These are phyloP conservation scores for Limonius californicus DNA, from an alignment of 1,140 invertebrate species.

Conservation along the genomic window DNA sequence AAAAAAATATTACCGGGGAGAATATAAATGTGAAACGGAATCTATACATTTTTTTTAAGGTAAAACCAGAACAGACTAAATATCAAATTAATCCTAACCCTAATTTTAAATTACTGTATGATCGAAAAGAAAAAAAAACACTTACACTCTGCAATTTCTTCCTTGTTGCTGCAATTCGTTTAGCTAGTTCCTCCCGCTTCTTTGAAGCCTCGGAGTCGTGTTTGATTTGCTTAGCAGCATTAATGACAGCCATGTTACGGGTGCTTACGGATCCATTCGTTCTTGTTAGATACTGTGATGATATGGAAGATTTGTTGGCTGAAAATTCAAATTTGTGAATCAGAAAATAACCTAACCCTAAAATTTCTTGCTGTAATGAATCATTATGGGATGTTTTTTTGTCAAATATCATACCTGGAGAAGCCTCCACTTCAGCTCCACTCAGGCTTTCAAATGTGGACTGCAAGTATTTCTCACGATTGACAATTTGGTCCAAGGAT, in stretches of 20 bases:
- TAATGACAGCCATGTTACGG: constrained; percentile 52
- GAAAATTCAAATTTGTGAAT: no score
- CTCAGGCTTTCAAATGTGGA: constrained; percentile 74
- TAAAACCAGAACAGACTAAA: no score
- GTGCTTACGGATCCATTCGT: constrained; percentile 42
- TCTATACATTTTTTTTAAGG: no score
- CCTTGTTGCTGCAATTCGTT: constrained; percentile 82
- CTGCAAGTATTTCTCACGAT: constrained; percentile 71
- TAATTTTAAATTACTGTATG: no score
- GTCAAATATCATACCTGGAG: constrained; percentile 37
- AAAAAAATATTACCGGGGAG: no score
- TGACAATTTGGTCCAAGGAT: constrained; percentile 65
- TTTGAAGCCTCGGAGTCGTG: constrained; percentile 63
- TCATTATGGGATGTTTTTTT: no score
- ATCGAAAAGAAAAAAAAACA: constrained; percentile 31
- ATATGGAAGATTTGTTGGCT: constrained; percentile 42
- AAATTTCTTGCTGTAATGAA: no score
- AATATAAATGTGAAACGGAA: no score
- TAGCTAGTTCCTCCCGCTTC: constrained; percentile 77
- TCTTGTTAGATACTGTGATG: constrained; percentile 43
- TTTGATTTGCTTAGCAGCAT: constrained; percentile 54
- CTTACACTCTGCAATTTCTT: constrained; percentile 84
- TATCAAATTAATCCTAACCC: no score
- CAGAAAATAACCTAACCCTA: background rate
- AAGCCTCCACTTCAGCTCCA: constrained; percentile 54